Evolutionary conservation across 2,113 vertebrate species (phyloP).

Genomic region (Colius striatus): DNA sequence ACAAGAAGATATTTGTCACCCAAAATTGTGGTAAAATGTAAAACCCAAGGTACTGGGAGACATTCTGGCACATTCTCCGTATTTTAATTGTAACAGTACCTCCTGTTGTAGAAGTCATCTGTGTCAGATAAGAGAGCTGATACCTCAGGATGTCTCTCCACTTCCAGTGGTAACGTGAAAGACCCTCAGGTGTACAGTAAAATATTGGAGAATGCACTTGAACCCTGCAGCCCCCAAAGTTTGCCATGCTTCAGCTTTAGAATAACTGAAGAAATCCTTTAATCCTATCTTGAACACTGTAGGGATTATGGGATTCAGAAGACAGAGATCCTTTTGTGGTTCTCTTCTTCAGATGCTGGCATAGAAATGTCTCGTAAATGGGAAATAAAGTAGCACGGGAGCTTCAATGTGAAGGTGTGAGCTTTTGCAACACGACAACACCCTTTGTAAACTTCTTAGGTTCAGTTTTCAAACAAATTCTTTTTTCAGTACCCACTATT

Average conservation of each 20-base stretch:
- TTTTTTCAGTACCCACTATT: not conserved
- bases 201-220: not conserved
- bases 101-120: not conserved
- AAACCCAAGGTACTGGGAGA: not conserved
- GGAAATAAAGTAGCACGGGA: not conserved
- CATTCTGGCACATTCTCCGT: not conserved
- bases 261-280: not conserved
- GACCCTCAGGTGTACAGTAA: not conserved
- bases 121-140: not conserved
- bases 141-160: not conserved
- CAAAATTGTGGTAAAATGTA: not conserved
- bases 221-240: not conserved
- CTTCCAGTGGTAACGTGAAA: not conserved
- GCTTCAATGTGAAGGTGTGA: not conserved
- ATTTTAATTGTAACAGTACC: not conserved
- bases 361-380: not conserved
- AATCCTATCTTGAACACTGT: not conserved
- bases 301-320: not conserved
- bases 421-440: not conserved
- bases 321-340: not conserved
- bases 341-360: not conserved
- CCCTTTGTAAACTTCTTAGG: not conserved
- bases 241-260: not conserved
- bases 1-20: not conserved
- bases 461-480: not conserved